Evolutionary conservation across 2,888 invertebrate genomes (phyloP), one percentile per base, ranked within the genome.

Genomic region (Drosophila maculinotata): DNA sequence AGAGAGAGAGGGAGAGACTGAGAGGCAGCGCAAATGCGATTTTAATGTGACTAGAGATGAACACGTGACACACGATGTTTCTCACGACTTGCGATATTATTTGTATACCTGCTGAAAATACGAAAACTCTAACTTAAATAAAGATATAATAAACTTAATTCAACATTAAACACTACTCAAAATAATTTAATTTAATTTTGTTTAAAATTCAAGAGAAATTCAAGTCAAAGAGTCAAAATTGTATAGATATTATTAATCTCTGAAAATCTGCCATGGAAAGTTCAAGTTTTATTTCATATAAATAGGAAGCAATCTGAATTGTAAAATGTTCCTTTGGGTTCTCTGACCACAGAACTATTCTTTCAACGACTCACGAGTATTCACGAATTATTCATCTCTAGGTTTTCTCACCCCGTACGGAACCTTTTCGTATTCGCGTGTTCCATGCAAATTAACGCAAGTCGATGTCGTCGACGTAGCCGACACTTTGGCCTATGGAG

Each of bases 401-500:
- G 36, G 8, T 25, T 5, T 1, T 8, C 31, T 8, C 17, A 0
- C 17, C 3, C n/a, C 7, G 1, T 30, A 2, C 9, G 12, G 12
- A 20, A 1, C 12, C 30, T 17, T n/a, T 20, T 20, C 20, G 20
- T 20, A 20, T 63, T 64, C 53, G 63, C 68, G 48, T 47, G 59
- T 51, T 76, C 66, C 74, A 76, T 76, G 76, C 71, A 74, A 76
- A 76, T 76, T 52, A 51, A 35, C 10, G 33, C 36, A 38, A 59
- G 42, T 58, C 53, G 15, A 39, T 45, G 39, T 33, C 54, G 76
- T 72, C 66, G 42, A 54, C 53, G 15, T 36, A 41, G 39, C 30
- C 54, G 76, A 76, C 66, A 72, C 73, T 69, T 72, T 76, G 77
- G 42, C 77, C 76, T 76, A 76, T 76, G 73, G 69, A 69, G 76